Base-by-base conservation (phyloP, 2,888 invertebrate genomes). In the Apotomis turbidana region DNA sequence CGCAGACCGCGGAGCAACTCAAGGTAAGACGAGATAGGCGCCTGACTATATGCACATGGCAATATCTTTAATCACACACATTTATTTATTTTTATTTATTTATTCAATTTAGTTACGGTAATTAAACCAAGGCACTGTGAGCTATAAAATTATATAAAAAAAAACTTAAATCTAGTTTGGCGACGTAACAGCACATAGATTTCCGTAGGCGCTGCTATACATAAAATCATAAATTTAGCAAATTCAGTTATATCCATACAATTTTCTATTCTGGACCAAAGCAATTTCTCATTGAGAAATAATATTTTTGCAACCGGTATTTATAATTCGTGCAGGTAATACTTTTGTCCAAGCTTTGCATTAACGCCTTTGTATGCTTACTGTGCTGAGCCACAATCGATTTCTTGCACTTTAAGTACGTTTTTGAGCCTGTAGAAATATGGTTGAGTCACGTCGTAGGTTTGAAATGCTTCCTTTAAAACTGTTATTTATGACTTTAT, bases 1-100 rank as follows among this genome's bases (percentile, higher is more conserved):
- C 97, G 81, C 97, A 97, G 91, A 96, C 97, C 67, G 96, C 97
- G 66, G 97, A 97, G 83, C 99, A 99, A 93, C 94, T 98, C 60
- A 96, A 96, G 94, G 95, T 95, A 87, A 81, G 86, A 54, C n/a
- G 10, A 49, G n/a, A 44, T 55, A 46, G 15, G 62, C 68, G 67
- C 73, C 73, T 70, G 13, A 8, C 41, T 13, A 27, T 54, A 46
- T 15, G 4, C 41, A 46, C 41, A 41, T 15, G 4, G 70, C 70
- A 70, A 64, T 15, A 9, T 51, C 0, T 27, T 51, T 57, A 4
- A 54, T 15, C 55, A 49, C 54, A 46, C n/a, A n/a, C n/a, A n/a
- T n/a, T n/a, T n/a, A n/a, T n/a, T n/a, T n/a, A n/a, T n/a, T n/a
- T n/a, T n/a, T n/a, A n/a, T n/a, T n/a, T n/a, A n/a, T n/a, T n/a